These are phyloP conservation scores for Passerculus sandwichensis DNA, from an alignment of 2,797 vertebrate species.

Conservation along the genomic window DNA sequence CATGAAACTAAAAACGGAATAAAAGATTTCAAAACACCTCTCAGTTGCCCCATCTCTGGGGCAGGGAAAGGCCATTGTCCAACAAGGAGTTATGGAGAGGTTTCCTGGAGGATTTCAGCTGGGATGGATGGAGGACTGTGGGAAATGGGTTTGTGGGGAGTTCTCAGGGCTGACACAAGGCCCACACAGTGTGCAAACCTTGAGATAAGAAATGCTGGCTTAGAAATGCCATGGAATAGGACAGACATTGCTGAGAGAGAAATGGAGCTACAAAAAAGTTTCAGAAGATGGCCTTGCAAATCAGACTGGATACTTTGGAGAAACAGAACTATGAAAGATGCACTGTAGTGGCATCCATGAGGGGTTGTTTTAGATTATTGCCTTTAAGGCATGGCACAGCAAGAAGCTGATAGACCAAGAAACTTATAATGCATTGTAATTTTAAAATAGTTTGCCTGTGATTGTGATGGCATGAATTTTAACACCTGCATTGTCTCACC, in stretches of 20 bases:
- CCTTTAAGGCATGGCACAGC: background rate
- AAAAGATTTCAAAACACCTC: background rate
- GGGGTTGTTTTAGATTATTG: background rate
- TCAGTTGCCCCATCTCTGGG: background rate
- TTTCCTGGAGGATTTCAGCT: background rate
- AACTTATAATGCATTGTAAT: background rate
- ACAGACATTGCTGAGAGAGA: background rate
- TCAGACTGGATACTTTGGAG: background rate
- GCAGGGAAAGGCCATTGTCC: background rate
- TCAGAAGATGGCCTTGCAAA: background rate
- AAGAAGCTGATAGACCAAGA: background rate
- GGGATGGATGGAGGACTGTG: background rate
- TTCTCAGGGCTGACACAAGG: background rate
- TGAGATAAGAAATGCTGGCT: background rate
- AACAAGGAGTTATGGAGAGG: background rate
- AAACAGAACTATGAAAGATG: background rate
- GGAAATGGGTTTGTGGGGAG: background rate
- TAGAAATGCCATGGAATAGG: background rate
- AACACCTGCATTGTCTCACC: background rate
- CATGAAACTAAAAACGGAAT: background rate
- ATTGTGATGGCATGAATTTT: background rate
- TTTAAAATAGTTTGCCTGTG: background rate
- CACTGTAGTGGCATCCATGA: background rate
- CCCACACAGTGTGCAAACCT: background rate
- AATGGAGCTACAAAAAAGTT: background rate